Evolutionary conservation across 2,797 vertebrate species (phyloP).

Genomic region (Mustela erminea): DNA sequence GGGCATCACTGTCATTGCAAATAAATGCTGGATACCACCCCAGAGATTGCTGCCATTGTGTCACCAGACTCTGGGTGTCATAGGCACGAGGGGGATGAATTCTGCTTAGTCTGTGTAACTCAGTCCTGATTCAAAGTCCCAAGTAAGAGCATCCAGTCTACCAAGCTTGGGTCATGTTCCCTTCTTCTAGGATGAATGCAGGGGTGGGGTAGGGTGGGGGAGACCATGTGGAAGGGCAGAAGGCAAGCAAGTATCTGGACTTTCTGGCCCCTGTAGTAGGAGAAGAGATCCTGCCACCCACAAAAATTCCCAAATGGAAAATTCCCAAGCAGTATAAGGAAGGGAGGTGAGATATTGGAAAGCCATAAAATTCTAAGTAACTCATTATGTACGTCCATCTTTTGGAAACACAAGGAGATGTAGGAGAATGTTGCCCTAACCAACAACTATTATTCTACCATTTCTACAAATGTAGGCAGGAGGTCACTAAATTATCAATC

Average conservation of each 20-base stretch:
- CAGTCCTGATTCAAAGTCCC: neutral
- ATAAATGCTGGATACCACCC: neutral
- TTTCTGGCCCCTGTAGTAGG: neutral
- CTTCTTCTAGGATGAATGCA: neutral
- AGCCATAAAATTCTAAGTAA: neutral
- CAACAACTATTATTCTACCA: neutral
- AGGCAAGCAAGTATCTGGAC: neutral
- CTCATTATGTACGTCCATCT: neutral
- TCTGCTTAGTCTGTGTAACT: neutral
- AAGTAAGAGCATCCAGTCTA: neutral
- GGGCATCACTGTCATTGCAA: neutral
- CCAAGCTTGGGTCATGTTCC: neutral
- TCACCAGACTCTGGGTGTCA: neutral
- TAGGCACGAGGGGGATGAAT: neutral
- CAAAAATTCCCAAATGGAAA: neutral
- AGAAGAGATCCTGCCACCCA: neutral
- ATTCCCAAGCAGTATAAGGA: neutral
- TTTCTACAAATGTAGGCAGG: conserved; percentile 6
- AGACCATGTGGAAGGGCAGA: neutral
- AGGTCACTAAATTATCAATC: conserved; percentile 40
- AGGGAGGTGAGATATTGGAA: neutral
- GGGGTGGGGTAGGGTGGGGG: neutral
- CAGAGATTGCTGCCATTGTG: neutral
- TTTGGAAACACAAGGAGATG: neutral
- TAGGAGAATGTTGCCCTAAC: neutral